Evolutionary conservation across 2,888 invertebrate species (phyloP), one percentile per base, ranked within the genome.

Genomic region (Rhagium mordax): DNA sequence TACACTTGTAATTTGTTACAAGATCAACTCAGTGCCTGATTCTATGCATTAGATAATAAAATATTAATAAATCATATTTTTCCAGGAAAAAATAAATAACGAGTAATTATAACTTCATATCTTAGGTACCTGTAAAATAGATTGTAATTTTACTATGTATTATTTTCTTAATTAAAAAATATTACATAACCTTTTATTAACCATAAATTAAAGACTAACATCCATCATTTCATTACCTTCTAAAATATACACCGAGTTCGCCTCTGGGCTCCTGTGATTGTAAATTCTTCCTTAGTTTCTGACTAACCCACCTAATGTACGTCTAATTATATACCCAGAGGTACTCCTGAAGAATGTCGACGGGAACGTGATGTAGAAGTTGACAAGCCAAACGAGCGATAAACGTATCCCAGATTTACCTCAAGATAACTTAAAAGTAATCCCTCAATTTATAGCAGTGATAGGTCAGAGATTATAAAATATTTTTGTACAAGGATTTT

Each of bases 281-380:
- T 69, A 60, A 66, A 72, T 69, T 72, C 72, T 60, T 33, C 64
- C 59, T 69, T 33, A 59, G 72, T 69, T 69, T 49, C 69, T 49
- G 72, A 27, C 64, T 53, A 69, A 62, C 69, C 69, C 68, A 59
- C 64, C 53, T 72, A 72, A 72, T 72, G 72, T 69, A 64, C 72
- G 15, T 69, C 69, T 72, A 72, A 72, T 72, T 72, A 72, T 72
- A 72, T 68, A 72, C 59, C 60, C 59, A 57, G 55, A 57, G 68
- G 64, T 59, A 51, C 72, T 41, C 68, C 59, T 49, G 60, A 72
- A 72, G 72, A 72, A 72, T 64, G 55, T 47, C 64, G 69, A 62
- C 48, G 60, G n/a, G 20, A 24, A 69, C 72, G 72, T 68, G 72
- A 64, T 41, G 53, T 53, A 65, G 65, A 65, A 65, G 65, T 65